Evolutionary conservation across 2,888 invertebrate species (phyloP).

Genomic region (Diachrysia chrysitis): DNA sequence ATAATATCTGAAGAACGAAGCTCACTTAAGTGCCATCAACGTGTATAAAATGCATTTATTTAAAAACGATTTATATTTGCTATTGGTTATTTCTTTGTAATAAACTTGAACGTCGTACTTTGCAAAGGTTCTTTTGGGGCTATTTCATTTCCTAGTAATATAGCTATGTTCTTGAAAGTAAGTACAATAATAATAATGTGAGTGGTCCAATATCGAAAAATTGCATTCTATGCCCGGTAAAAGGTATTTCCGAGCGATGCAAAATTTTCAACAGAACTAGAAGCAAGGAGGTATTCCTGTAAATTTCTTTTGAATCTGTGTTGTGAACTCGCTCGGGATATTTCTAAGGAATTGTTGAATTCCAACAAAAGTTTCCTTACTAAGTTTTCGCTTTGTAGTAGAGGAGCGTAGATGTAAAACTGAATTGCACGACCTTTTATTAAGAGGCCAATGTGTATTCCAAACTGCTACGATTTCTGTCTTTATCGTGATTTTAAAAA

Average conservation of each 20-base stretch:
- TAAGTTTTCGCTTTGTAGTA: constrained; percentile 38
- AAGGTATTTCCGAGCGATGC: constrained; percentile 31
- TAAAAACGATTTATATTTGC: too few relatives aligned
- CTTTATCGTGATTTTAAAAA: constrained; percentile 5
- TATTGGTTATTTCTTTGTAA: too few relatives aligned
- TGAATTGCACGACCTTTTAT: constrained; percentile 25
- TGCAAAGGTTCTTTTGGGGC: too few relatives aligned
- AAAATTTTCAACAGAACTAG: constrained; percentile 25
- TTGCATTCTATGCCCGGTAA: constrained; percentile 14
- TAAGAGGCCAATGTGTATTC: neutral
- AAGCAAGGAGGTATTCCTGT: constrained; percentile 30
- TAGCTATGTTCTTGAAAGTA: too few relatives aligned
- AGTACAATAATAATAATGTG: neutral
- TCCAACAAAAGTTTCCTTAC: constrained; percentile 37
- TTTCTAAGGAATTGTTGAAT: constrained; percentile 48
- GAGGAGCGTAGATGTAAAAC: constrained; percentile 11
- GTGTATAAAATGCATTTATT: too few relatives aligned
- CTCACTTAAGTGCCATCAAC: too few relatives aligned
- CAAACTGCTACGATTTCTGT: neutral
- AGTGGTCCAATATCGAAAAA: neutral
- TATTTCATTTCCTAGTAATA: too few relatives aligned
- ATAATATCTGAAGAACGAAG: too few relatives aligned
- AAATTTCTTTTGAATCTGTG: constrained; percentile 31
- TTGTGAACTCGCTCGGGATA: constrained; percentile 30
- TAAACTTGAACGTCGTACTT: too few relatives aligned